Conservation (phyloP, 92 coral and sea anemone species). For the Phenganax stokvisi region DNA sequence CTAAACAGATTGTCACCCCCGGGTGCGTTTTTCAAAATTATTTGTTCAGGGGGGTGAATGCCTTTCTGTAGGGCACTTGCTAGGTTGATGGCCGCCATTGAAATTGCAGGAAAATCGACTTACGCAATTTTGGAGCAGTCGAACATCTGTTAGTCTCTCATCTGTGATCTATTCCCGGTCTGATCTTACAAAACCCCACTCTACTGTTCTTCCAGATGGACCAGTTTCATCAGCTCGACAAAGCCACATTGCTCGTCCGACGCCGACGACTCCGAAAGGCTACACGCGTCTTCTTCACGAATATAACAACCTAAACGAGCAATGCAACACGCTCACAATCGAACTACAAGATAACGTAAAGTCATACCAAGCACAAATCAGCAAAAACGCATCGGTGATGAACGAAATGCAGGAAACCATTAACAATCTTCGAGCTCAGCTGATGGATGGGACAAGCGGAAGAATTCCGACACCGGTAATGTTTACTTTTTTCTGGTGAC, state of each 20-base stretch:
- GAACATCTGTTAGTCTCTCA: too few species aligned
- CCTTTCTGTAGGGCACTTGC: too few species aligned
- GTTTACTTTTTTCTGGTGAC: background rate
- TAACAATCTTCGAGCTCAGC: conserved; percentile 62
- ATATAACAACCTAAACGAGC: conserved; percentile 86
- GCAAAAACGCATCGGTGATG: conserved; percentile 88
- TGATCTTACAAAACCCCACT: too few species aligned
- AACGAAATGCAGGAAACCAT: conserved; percentile 98
- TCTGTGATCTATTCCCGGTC: too few species aligned
- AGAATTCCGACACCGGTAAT: conserved; percentile 67
- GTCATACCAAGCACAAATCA: conserved; percentile 85
- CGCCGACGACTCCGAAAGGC: conserved; percentile 30
- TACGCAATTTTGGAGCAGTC: too few species aligned
- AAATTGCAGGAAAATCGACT: too few species aligned
- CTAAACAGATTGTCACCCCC: too few species aligned
- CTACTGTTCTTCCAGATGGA: background rate
- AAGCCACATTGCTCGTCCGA: background rate
- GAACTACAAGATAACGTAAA: conserved; percentile 72
- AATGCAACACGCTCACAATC: conserved; percentile 57
- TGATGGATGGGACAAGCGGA: conserved; percentile 62
- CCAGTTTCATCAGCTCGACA: conserved; percentile 13
- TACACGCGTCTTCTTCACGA: conserved; percentile 50
- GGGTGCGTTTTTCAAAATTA: too few species aligned
- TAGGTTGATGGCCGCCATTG: too few species aligned
- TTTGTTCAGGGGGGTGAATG: too few species aligned